phyloP scores from a whole-genome alignment of 2,797 vertebrate species.

The Phrynocephalus vlangalii region DNA sequence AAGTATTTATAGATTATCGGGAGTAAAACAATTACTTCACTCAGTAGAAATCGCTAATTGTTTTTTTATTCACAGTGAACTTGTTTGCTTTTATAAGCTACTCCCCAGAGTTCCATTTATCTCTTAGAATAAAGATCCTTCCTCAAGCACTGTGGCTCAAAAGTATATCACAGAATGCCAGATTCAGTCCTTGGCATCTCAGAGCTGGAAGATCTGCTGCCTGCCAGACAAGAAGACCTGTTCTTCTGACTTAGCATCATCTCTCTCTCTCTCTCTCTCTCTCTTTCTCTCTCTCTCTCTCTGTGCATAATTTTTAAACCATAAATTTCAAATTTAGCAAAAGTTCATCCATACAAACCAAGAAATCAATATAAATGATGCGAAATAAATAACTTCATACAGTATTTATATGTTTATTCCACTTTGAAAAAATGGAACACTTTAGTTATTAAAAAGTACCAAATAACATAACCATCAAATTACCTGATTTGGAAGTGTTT shows the following conservation, averaged over 20 bases:
- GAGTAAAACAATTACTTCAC: not conserved
- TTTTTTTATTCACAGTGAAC: not conserved
- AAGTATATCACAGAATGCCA: not conserved
- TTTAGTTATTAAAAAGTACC: not conserved
- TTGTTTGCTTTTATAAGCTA: not conserved
- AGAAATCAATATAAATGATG: not conserved
- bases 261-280: too few species aligned
- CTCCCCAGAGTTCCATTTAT: not conserved
- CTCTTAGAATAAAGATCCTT: not conserved
- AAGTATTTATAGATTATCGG: not conserved
- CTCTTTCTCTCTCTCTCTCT: too few species aligned
- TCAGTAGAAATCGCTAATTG: not conserved
- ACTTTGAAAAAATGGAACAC: not conserved
- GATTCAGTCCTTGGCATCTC: not conserved
- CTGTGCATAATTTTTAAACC: not conserved
- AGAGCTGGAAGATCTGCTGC: not conserved
- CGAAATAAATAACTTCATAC: not conserved
- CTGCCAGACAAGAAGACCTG: not conserved
- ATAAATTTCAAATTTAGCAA: not conserved
- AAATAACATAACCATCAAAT: slow-evolving; percentile 1
- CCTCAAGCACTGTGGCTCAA: not conserved
- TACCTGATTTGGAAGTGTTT: not conserved
- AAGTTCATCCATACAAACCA: not conserved
- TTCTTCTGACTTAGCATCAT: not conserved
- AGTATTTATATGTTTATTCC: not conserved